Evolutionary conservation across 1,140 invertebrate species (phyloP).

Genomic region (Drosophila persimilis): DNA sequence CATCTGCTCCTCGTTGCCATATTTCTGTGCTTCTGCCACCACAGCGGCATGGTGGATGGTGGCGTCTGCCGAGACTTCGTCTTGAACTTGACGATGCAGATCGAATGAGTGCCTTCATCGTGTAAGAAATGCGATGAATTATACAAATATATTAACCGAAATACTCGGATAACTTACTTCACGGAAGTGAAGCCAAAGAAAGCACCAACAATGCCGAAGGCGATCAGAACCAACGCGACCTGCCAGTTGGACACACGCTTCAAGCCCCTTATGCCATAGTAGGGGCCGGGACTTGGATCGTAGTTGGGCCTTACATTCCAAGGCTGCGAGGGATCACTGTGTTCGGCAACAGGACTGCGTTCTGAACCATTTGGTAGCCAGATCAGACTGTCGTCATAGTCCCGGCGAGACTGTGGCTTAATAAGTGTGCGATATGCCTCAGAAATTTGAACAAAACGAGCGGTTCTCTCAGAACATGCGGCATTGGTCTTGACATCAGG

Average conservation of each 20-base stretch:
- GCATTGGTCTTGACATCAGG: slow-evolving; percentile 86
- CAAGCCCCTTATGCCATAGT: slow-evolving; percentile 83
- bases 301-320: no score
- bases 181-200: slow-evolving; percentile 85
- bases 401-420: slow-evolving; percentile 84
- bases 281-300: no score
- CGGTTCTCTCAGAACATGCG: slow-evolving; percentile 83
- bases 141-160: not conserved
- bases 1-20: slow-evolving; percentile 84
- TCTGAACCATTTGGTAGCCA: slow-evolving; percentile 38
- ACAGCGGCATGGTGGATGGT: slow-evolving; percentile 83
- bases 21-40: slow-evolving; percentile 83
- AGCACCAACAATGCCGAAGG: slow-evolving; percentile 84
- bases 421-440: slow-evolving; percentile 87
- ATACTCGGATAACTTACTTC: slow-evolving; percentile 82
- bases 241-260: slow-evolving; percentile 85
- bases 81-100: slow-evolving; percentile 80
- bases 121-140: not conserved
- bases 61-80: slow-evolving; percentile 83
- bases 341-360: slow-evolving; percentile 24
- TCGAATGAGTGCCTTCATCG: slow-evolving; percentile 83
- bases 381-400: slow-evolving; percentile 84
- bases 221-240: slow-evolving; percentile 84
- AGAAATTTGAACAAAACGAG: slow-evolving; percentile 85
- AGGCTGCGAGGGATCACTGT: not conserved